A percentile compares a stretch with the other conserved stretches of the same genome.
Conservation (phyloP, 2,888 invertebrate genomes). For the Ophioninae sp. region DNA sequence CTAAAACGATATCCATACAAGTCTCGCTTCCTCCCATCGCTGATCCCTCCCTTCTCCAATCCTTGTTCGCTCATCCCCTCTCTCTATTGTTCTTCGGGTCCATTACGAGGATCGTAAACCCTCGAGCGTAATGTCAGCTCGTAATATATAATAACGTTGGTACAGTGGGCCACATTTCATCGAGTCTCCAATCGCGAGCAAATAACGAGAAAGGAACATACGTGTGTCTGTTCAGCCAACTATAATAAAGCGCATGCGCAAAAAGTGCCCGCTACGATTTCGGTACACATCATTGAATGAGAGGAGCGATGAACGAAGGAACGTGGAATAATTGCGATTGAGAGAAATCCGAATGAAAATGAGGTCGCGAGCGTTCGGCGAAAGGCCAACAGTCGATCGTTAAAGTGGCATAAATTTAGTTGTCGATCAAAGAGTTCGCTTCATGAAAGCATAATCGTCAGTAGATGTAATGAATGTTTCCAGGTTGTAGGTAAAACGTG, state of each 20-base stretch:
- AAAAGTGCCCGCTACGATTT: neutral
- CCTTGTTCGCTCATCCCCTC: neutral
- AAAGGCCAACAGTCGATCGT: neutral
- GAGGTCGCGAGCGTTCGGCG: neutral
- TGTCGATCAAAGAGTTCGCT: slow-evolving; percentile 30
- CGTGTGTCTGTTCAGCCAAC: neutral
- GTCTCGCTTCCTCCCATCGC: neutral
- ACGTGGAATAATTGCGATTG: slow-evolving; percentile 32
- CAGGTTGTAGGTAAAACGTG: neutral
- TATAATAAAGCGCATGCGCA: neutral
- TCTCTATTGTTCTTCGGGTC: slow-evolving; percentile 60
- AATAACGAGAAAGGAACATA: slow-evolving; percentile 41
- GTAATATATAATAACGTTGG: slow-evolving; percentile 58
- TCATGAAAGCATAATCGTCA: neutral
- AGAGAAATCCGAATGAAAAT: slow-evolving; percentile 46
- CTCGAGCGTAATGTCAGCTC: slow-evolving; percentile 57
- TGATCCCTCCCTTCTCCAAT: neutral
- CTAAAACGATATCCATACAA: slow-evolving; percentile 46
- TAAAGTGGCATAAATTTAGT: slow-evolving; percentile 22
- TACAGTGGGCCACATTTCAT: slow-evolving; percentile 54
- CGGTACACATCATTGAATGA: neutral
- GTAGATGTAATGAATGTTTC: neutral
- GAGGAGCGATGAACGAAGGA: slow-evolving; percentile 25
- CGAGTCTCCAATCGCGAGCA: slow-evolving; percentile 57
- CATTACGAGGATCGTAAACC: slow-evolving; percentile 60